These are phyloP conservation scores for Excalfactoria chinensis DNA, from an alignment of 2,113 vertebrate genomes.

Conservation along the genomic window DNA sequence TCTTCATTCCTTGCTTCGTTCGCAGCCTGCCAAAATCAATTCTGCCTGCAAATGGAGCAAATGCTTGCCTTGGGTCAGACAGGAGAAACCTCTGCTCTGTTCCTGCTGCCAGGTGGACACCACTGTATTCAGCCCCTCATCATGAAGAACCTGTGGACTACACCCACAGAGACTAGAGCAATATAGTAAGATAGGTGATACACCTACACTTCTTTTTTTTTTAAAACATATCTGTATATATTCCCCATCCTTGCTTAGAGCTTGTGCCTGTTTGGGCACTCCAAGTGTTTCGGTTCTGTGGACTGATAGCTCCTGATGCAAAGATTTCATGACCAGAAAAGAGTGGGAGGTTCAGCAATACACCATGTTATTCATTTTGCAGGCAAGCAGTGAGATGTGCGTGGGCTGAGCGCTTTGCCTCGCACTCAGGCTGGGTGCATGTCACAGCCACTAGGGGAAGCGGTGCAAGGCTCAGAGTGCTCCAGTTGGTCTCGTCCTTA, in stretches of 20 bases:
- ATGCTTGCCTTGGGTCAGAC: neutral
- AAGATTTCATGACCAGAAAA: neutral
- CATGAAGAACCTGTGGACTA: neutral
- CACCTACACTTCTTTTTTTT: neutral
- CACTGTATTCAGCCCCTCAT: neutral
- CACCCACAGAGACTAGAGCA: neutral
- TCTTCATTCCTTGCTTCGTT: neutral
- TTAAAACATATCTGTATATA: no score
- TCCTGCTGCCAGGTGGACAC: neutral
- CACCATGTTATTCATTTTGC: neutral
- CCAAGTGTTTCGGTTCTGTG: neutral
- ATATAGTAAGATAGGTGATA: neutral
- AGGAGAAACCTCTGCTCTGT: neutral
- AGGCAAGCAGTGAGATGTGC: neutral
- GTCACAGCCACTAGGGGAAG: neutral
- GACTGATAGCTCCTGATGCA: neutral
- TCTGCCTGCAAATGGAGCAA: neutral
- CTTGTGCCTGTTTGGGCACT: neutral
- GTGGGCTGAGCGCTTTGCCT: neutral
- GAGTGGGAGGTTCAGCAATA: neutral
- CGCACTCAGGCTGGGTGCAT: neutral
- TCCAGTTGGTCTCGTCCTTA: neutral
- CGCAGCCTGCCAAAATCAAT: neutral
- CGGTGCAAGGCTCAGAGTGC: neutral
- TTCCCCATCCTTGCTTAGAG: neutral